These are phyloP conservation scores for Phenganax stokvisi DNA, from an alignment of 92 coral and sea anemone genomes.

Conservation along the genomic window DNA sequence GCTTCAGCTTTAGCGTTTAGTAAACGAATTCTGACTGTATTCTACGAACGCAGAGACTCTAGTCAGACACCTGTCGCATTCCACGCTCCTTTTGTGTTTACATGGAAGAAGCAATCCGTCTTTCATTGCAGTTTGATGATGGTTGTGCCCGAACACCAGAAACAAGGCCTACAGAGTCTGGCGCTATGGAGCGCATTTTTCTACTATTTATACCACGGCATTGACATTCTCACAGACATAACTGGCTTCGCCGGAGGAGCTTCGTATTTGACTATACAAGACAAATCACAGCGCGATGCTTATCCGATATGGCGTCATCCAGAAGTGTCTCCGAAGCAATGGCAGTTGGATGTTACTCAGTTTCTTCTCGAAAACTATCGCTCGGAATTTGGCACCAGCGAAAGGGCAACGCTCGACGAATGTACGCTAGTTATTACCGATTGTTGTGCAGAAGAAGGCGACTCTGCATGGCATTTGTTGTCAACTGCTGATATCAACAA, in stretches of 20 bases:
- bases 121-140: conserved; percentile 15
- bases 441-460: neutral
- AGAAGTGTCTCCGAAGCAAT: neutral
- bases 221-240: conserved; percentile 2
- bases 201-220: neutral
- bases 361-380: neutral
- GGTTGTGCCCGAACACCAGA: conserved; percentile 16
- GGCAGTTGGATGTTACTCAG: conserved; percentile 3
- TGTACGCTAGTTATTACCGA: neutral
- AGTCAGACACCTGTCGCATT: conserved; percentile 5
- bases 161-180: neutral
- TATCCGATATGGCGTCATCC: conserved; percentile 7
- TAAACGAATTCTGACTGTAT: neutral
- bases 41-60: conserved; percentile 2
- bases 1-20: neutral
- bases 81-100: conserved; percentile 6
- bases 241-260: neutral
- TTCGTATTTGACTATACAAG: conserved; percentile 10
- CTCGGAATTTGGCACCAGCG: neutral
- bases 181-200: neutral
- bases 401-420: neutral
- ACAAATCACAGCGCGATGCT: neutral
- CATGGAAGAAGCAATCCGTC: neutral
- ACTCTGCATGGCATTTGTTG: neutral
- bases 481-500: neutral